Percentiles rank a stretch among this genome's conserved stretches.
Conservation (phyloP, 2,113 vertebrate genomes). For the Tursiops truncatus region DNA sequence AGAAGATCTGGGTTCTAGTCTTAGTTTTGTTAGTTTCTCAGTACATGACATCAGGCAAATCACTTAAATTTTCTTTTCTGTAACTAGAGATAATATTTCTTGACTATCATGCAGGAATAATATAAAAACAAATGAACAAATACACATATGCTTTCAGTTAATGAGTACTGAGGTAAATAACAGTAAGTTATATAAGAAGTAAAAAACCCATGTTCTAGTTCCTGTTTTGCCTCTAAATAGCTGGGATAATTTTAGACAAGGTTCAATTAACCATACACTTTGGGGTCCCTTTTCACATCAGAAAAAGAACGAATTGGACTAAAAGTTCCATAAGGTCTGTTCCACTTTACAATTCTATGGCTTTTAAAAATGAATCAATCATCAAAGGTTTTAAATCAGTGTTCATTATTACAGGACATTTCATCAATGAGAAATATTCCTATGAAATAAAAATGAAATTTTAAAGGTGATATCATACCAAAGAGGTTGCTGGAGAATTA, state of each 20-base stretch:
- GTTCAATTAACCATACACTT: not conserved
- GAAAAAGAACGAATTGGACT: not conserved
- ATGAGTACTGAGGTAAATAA: not conserved
- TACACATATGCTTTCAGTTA: not conserved
- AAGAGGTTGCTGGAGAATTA: not conserved
- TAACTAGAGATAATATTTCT: not conserved
- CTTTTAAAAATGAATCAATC: not conserved
- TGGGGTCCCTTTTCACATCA: not conserved
- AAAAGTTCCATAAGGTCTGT: not conserved
- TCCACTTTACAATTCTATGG: not conserved
- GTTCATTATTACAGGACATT: not conserved
- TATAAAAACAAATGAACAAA: slow-evolving; percentile 12
- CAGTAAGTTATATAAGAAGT: not conserved
- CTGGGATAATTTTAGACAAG: not conserved
- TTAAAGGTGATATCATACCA: not conserved
- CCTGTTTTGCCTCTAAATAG: not conserved
- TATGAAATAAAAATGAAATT: not conserved
- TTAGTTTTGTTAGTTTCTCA: not conserved
- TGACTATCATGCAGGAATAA: not conserved
- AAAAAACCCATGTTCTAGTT: not conserved
- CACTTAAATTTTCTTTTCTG: not conserved
- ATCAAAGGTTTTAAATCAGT: not conserved
- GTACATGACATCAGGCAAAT: not conserved
- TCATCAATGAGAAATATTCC: not conserved
- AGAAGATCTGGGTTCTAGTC: not conserved